Percentiles rank a stretch among this genome's conserved stretches.
Evolutionary conservation across 2,113 vertebrate genomes (phyloP).

Genomic region (Epinephelus fuscoguttatus): DNA sequence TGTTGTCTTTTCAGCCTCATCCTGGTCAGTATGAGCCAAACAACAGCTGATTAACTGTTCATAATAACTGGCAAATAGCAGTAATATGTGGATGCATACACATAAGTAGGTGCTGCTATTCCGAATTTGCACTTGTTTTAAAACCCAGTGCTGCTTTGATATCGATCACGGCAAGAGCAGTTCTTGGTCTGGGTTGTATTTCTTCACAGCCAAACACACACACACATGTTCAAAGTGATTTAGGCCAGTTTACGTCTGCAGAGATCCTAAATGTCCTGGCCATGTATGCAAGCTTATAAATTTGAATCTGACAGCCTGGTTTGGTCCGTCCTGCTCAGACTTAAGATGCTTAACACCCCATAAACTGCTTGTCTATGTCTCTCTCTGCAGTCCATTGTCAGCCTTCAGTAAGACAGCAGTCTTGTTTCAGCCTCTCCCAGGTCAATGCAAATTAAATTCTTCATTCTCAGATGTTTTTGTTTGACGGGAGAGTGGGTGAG

Average conservation of each 20-base stretch:
- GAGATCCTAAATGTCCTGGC: neutral
- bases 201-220: neutral
- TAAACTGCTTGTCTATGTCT: neutral
- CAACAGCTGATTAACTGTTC: too few species aligned
- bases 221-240: too few species aligned
- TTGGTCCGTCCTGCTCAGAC: neutral
- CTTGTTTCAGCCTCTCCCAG: slow-evolving; percentile 27
- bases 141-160: neutral
- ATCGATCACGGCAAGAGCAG: neutral
- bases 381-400: neutral
- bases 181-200: neutral
- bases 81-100: too few species aligned
- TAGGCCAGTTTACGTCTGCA: too few species aligned
- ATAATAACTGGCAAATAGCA: too few species aligned
- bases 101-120: too few species aligned
- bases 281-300: neutral
- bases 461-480: slow-evolving; percentile 66
- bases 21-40: too few species aligned
- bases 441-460: slow-evolving; percentile 42
- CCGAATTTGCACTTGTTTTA: too few species aligned
- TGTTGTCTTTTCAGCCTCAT: too few species aligned
- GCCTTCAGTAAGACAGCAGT: neutral
- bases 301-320: neutral
- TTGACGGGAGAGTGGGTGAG: slow-evolving; percentile 14
- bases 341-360: neutral